A percentile compares a stretch with the other conserved stretches of the same genome.
Evolutionary conservation across 2,113 vertebrate genomes (phyloP).

Genomic region (Chlorocebus sabaeus): DNA sequence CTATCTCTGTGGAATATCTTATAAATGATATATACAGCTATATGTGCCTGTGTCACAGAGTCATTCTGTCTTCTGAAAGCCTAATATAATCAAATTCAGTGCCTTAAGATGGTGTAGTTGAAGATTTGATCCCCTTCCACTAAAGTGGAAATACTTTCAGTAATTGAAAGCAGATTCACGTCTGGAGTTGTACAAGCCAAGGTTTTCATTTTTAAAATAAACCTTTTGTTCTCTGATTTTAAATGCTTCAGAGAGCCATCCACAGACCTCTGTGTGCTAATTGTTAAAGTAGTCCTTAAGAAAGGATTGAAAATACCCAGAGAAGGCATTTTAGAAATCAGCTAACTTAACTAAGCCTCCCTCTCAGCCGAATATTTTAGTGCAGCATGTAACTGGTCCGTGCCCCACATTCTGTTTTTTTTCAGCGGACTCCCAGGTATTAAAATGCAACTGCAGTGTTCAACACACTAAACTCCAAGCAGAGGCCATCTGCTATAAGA

Average conservation of each 20-base stretch:
- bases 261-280: conserved; percentile 79
- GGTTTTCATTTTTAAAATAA: conserved; percentile 86
- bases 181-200: conserved; percentile 84
- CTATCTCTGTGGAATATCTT: conserved; percentile 45
- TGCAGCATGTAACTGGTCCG: conserved; percentile 32
- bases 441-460: not conserved
- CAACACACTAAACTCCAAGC: not conserved
- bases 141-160: conserved; percentile 87
- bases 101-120: conserved; percentile 83
- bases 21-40: conserved; percentile 28
- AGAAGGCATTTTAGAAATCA: conserved; percentile 70
- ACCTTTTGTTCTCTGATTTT: conserved; percentile 87
- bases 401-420: not conserved
- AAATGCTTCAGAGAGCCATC: conserved; percentile 76
- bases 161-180: conserved; percentile 87
- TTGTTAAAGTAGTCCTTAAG: conserved; percentile 78
- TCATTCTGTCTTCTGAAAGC: conserved; percentile 74
- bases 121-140: conserved; percentile 86
- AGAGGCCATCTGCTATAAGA: conserved; percentile 3
- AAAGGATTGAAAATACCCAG: conserved; percentile 58
- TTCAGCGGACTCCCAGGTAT: not conserved
- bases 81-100: conserved; percentile 80
- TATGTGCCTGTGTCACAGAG: conserved; percentile 71
- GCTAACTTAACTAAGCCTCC: conserved; percentile 44
- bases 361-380: not conserved